Base-by-base conservation (phyloP, 2,113 vertebrate species). In the Lota lota region DNA sequence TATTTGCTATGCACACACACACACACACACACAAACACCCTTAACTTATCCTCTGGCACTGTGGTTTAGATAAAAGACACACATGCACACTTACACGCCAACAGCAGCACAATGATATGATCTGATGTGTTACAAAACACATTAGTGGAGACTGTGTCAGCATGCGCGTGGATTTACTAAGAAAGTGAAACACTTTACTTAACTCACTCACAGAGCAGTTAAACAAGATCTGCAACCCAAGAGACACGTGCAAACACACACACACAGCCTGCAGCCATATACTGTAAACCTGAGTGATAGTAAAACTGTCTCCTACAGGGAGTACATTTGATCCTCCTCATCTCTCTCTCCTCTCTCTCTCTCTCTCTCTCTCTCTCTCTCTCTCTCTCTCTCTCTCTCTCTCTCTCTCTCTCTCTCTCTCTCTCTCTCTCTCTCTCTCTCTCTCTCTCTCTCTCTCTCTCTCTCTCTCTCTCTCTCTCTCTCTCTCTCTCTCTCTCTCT, bases 301-400 rank as follows among this genome's bases (percentile, higher is more conserved):
- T 63, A 62, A 66, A 18, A 53, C 40, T 0, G 28, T 70, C 28
- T 77, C 78, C 67, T 56, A 36, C 80, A 70, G 21, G 0, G 60
- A n/a, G 28, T 21, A 0, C 0, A 10, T 50, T 28, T 57, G 2
- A 0, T 12, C 54, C 0, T 2, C 0, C 40, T 47, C 40, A 8
- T 10, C 40, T 75, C 83, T 47, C 40, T 7, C 7, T 7, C 3
- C 28, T 33, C 28, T 33, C 28, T 33, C 28, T 7, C 28, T 33
- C 28, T 7, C 7, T 7, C 28, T 33, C 3, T 33, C 3, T 33
- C 3, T 33, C 76, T 80, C 73, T 69, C 75, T 73, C 18, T 6
- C 22, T 51, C 22, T 50, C 22, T 66, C 22, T 50, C 51, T 40
- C 63, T 72, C 56, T 61, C 8, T 33, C 66, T 67, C 7, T 82